Base-by-base conservation (phyloP, 2,797 vertebrate species). In the Jordanella pulchra region DNA sequence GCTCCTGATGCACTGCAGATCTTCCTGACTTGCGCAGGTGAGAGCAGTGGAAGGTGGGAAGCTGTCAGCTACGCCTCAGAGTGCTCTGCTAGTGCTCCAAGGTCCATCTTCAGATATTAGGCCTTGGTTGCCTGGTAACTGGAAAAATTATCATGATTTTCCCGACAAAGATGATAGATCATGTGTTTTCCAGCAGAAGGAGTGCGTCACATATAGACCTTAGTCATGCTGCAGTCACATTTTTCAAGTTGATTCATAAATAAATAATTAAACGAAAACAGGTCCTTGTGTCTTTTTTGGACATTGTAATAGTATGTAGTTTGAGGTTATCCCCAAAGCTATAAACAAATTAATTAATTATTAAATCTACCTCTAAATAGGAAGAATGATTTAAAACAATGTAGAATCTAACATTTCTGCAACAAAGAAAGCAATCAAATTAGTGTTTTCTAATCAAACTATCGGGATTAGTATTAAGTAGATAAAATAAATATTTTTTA, bases 101-200 rank as follows among this genome's bases (percentile, higher is more conserved):
- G 87, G 85, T 81, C 71, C 51, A 69, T 82, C 84, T 78, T 88
- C 76, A 70, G 77, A 80, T 83, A 82, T 88, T 78, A 87, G 85
- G 79, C 75, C 63, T 71, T 81, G 81, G 91, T 93, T 93, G 92
- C 92, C 89, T 90, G 86, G 91, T 87, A 93, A 92, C 91, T 89
- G 87, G 70, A 44, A 86, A 88, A 86, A 83, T 85, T 69, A 87
- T 86, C 75, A 78, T 76, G 83, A 72, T 76, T 88, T 88, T 72
- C 65, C 66, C n/a, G 0, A 76, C 55, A 69, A 63, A 81, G 83
- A 84, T 76, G 76, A 89, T 82, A 72, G 60, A 78, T 80, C 76
- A 71, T 53, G 77, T 71, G n/a, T 88, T 82, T 84, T 76, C 30
- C 79, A 67, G 77, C 28, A 80, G 69, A 72, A 61, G 48, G 23